A percentile compares a stretch with the other conserved stretches of the same genome.
Evolutionary conservation across 1,140 invertebrate genomes (phyloP).

Genomic region (Aphidius ervi): DNA sequence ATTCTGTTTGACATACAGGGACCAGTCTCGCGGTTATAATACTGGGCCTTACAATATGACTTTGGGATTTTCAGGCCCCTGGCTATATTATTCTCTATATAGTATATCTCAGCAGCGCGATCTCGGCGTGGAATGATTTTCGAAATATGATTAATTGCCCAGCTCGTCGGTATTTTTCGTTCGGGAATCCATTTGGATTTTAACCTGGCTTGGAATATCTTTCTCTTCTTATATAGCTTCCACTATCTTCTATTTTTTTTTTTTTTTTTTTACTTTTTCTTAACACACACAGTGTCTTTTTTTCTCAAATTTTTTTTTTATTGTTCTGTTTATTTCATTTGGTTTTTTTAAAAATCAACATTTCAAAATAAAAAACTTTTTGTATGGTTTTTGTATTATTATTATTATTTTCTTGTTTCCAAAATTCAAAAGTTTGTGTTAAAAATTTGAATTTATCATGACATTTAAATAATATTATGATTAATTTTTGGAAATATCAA

Average conservation of each 20-base stretch:
- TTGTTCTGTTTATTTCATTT: background rate
- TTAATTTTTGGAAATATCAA: too few relatives aligned
- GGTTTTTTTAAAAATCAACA: too few relatives aligned
- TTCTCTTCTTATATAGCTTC: background rate
- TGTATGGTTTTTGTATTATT: too few relatives aligned
- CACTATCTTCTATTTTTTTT: background rate
- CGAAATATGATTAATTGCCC: constrained; percentile 55
- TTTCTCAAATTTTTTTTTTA: background rate
- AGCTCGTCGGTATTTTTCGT: constrained; percentile 42
- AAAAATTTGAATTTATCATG: too few relatives aligned
- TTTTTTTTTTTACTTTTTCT: background rate
- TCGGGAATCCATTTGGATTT: constrained; percentile 12
- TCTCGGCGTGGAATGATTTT: constrained; percentile 49
- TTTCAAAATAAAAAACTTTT: too few relatives aligned
- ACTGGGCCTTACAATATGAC: constrained; percentile 9
- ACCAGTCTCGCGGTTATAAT: too few relatives aligned
- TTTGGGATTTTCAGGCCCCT: constrained; percentile 7
- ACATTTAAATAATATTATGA: too few relatives aligned
- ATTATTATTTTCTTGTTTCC: too few relatives aligned
- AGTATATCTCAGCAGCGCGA: constrained; percentile 40
- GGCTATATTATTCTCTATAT: background rate
- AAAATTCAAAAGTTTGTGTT: too few relatives aligned
- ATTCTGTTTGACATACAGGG: constrained; percentile 9
- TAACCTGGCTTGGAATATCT: constrained; percentile 7
- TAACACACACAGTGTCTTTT: background rate